A percentile compares a stretch with the other conserved stretches of the same genome.
phyloP scores from a whole-genome alignment of 2,888 invertebrate species.

The Hirtodrosophila trivittata region DNA sequence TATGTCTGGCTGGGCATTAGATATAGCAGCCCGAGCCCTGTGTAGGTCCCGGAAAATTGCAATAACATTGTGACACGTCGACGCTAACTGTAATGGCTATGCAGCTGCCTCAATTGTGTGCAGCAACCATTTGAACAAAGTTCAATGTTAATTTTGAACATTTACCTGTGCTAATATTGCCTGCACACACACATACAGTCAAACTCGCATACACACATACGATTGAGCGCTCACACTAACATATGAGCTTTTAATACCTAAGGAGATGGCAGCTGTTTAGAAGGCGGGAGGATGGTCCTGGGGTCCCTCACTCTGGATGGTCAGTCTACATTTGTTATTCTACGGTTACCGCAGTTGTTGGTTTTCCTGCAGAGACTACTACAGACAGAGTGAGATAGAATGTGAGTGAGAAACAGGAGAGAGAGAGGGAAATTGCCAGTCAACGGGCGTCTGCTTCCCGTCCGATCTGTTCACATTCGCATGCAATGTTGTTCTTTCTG shows the following conservation, averaged over 20 bases:
- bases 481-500: constrained; percentile 75
- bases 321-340: constrained; percentile 61
- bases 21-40: constrained; percentile 40
- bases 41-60: constrained; percentile 71
- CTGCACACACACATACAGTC: constrained; percentile 36
- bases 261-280: constrained; percentile 27
- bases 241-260: constrained; percentile 59
- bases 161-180: constrained; percentile 79
- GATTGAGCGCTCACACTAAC: constrained; percentile 2
- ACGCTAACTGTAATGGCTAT: constrained; percentile 23
- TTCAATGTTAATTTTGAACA: constrained; percentile 80
- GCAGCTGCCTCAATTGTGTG: constrained; percentile 36
- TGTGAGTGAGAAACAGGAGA: too few species aligned
- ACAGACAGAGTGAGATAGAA: neutral
- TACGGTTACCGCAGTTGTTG: constrained; percentile 74
- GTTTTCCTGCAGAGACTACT: constrained; percentile 55
- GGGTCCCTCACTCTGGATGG: neutral
- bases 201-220: constrained; percentile 2
- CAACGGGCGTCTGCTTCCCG: neutral
- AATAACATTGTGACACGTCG: constrained; percentile 71
- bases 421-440: neutral
- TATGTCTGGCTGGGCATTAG: constrained; percentile 58
- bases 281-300: neutral
- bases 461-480: constrained; percentile 19
- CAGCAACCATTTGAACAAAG: constrained; percentile 59